Conservation (phyloP, 2,113 vertebrate species). For the Mormyrus iriodes region DNA sequence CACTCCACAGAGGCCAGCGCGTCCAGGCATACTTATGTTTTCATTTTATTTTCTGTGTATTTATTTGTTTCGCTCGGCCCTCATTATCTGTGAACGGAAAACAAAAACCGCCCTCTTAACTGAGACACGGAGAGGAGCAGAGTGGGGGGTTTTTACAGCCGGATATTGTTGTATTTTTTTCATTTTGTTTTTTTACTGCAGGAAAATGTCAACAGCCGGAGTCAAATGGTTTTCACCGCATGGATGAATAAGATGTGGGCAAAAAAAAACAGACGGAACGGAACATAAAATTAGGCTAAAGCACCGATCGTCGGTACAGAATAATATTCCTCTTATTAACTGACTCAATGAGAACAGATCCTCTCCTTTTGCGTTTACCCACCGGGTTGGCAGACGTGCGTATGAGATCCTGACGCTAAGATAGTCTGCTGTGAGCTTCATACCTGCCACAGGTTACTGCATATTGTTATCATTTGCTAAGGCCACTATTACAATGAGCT, state of each 20-base stretch:
- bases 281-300: not conserved
- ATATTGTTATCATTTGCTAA: not conserved
- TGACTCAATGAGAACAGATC: not conserved
- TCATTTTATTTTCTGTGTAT: conserved; percentile 12
- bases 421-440: not conserved
- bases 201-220: not conserved
- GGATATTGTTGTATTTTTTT: not conserved
- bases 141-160: not conserved
- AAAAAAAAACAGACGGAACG: not conserved
- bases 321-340: not conserved
- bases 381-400: not conserved
- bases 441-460: not conserved
- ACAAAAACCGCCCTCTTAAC: not conserved
- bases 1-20: conserved; percentile 36
- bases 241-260: not conserved
- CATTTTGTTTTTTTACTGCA: not conserved
- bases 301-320: not conserved
- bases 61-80: conserved; percentile 24
- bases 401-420: not conserved
- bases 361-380: not conserved
- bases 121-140: not conserved
- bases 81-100: not conserved
- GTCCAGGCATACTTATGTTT: not conserved
- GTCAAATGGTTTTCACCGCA: not conserved
- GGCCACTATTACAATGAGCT: not conserved